Evolutionary conservation across 2,113 vertebrate species (phyloP).

Genomic region (Hucho hucho): DNA sequence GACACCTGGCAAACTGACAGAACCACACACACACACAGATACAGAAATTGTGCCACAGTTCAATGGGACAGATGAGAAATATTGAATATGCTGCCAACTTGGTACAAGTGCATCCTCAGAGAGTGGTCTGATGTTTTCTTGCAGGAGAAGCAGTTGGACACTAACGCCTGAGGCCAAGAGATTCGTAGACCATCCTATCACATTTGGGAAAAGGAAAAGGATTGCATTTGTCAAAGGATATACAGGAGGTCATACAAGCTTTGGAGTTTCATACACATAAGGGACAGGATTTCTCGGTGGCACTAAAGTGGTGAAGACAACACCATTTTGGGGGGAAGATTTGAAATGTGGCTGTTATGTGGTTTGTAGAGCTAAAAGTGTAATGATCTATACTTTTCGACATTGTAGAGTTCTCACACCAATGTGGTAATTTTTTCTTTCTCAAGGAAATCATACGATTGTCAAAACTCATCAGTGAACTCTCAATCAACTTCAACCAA

Average conservation of each 20-base stretch:
- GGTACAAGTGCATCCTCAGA: conserved; percentile 9
- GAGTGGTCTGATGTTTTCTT: conserved; percentile 46
- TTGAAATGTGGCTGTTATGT: too few species aligned
- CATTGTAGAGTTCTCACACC: background rate
- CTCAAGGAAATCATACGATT: conserved; percentile 85
- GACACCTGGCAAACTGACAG: background rate
- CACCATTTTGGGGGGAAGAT: too few species aligned
- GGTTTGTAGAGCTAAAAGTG: background rate
- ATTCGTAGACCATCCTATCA: conserved; percentile 85
- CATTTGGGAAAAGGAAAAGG: conserved; percentile 87
- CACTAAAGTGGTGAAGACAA: too few species aligned
- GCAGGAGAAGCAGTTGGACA: conserved; percentile 77
- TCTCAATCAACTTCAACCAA: conserved; percentile 92
- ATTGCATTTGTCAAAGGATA: conserved; percentile 85
- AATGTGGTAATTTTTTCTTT: conserved; percentile 9
- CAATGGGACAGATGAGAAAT: background rate
- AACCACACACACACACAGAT: background rate
- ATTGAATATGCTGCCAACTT: conserved; percentile 7
- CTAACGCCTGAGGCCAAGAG: conserved; percentile 83
- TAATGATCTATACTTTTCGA: background rate
- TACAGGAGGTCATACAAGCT: conserved; percentile 78
- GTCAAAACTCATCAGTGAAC: conserved; percentile 85
- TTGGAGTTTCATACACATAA: background rate
- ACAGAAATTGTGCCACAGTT: background rate
- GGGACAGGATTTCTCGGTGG: background rate